Conservation (phyloP, 2,113 vertebrate genomes). For the Zootoca vivipara region DNA sequence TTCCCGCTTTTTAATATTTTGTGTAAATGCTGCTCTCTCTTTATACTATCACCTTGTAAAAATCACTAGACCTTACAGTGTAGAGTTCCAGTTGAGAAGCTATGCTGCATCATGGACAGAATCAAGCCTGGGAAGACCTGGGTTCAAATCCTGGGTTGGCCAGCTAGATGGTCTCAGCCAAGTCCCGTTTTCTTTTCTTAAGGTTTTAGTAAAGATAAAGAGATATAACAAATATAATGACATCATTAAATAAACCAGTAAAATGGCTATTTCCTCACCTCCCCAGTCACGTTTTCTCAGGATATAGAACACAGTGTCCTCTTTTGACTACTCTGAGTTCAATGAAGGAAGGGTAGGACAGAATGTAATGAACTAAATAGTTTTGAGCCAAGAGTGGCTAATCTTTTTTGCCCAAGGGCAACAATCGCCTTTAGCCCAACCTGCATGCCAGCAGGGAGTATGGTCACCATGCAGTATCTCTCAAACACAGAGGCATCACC, state of each 20-base stretch:
- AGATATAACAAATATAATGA: too few species aligned
- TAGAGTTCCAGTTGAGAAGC: not conserved
- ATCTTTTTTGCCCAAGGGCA: too few species aligned
- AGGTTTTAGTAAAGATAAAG: too few species aligned
- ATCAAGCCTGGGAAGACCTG: not conserved
- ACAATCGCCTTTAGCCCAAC: too few species aligned
- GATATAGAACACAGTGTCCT: not conserved
- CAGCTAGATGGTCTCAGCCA: not conserved
- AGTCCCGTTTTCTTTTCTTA: too few species aligned
- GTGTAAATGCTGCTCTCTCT: too few species aligned
- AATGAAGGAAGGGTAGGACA: not conserved
- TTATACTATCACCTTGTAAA: not conserved
- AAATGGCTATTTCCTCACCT: not conserved
- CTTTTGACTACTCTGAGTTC: not conserved
- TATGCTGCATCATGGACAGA: not conserved
- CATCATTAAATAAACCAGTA: too few species aligned
- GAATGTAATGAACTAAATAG: not conserved
- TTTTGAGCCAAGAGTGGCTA: too few species aligned
- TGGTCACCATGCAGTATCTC: too few species aligned
- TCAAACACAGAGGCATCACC: too few species aligned
- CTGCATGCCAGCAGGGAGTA: too few species aligned
- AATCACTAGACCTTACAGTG: not conserved
- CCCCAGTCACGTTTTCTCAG: not conserved
- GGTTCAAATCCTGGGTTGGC: not conserved
- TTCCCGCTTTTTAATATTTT: not conserved